Percentiles rank a stretch among this genome's conserved stretches.
phyloP scores from a whole-genome alignment of 2,888 invertebrate species.

The Rotaria sp. region DNA sequence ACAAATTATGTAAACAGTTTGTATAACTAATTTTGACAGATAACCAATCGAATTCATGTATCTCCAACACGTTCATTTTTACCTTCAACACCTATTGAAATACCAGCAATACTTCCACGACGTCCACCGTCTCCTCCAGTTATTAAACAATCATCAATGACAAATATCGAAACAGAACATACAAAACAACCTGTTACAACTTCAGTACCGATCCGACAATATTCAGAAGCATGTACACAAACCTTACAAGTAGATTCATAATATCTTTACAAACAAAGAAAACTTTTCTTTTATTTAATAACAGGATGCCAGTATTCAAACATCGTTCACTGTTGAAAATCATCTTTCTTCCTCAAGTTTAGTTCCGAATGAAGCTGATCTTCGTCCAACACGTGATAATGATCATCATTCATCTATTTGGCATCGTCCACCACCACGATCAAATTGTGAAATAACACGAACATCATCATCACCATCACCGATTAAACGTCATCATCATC shows the following conservation, averaged over 20 bases:
- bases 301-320: background rate
- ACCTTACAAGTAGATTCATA: background rate
- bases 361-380: background rate
- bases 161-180: background rate
- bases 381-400: background rate
- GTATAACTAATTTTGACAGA: background rate
- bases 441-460: background rate
- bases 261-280: background rate
- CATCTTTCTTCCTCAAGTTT: background rate
- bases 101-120: background rate
- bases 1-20: no score
- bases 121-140: background rate
- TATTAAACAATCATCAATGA: background rate
- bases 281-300: background rate
- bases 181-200: background rate
- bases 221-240: background rate
- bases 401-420: background rate
- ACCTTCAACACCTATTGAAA: background rate
- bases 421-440: background rate
- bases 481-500: background rate
- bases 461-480: background rate
- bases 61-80: background rate
- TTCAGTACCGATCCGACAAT: background rate
- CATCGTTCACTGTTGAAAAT: background rate
- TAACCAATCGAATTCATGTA: background rate